Evolutionary conservation across 2,797 vertebrate species (phyloP), one percentile per base, ranked within the genome.

Genomic region (Mus caroli): DNA sequence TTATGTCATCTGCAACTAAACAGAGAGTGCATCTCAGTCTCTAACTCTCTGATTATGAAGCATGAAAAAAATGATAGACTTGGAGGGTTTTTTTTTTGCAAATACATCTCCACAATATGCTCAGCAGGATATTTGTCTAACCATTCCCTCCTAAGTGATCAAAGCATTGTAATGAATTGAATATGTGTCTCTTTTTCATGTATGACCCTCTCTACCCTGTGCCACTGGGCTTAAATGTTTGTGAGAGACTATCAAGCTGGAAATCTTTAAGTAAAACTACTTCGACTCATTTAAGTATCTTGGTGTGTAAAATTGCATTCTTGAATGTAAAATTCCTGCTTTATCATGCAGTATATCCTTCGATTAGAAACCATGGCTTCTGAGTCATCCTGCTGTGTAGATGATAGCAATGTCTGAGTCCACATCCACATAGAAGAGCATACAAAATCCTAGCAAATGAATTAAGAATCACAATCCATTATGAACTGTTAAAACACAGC

Each of bases 311-410:
- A 80, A 86, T 1, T 80, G 22, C 22, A 90, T 67, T 43, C 31
- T 95, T 92, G 37, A 43, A 58, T 26, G 19, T 67, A 56, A 52
- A 58, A 79, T 92, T 97, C 54, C 50, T 88, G 19, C 52, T 56
- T 88, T 37, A 28, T 37, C 73, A 80, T 46, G 37, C 15, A 22
- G 15, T 31, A 64, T 83, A 54, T 54, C 15, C n/a, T 90, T 62
- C 69, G 34, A 90, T 54, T 60, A 86, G 71, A 91, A 50, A n/a
- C 31, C 8, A 31, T 6, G 50, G 46, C 5, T 54, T 92, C 73
- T 78, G 76, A 75, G 85, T 79, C n/a, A 71, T 40, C 20, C 34
- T 54, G 9, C 52, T 22, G 12, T 43, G 37, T 64, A 83, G 73
- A 79, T 73, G 69, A 64, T 34, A 89, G 64, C 7, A 40, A 54